Base-by-base conservation (phyloP, 2,113 vertebrate genomes). In the Pelodiscus sinensis region DNA sequence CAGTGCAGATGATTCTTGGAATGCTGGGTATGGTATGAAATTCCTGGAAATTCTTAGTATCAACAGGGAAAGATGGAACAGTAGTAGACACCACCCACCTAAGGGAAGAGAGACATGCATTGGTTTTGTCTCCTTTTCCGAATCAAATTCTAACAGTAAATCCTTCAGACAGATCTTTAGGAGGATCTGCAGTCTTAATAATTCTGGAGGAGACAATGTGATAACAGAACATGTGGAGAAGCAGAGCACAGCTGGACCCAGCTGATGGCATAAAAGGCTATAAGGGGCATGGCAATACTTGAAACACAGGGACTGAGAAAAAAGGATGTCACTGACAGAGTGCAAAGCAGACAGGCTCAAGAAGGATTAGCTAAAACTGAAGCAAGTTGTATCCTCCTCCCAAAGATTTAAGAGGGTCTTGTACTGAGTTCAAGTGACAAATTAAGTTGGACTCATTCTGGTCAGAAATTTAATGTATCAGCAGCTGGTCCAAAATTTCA, bases 361-460 rank as follows among this genome's bases (percentile, higher is more conserved):
- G 79, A 84, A 87, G 14, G 77, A 87, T 86, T 91, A 62, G 35
- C 79, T 29, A 88, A 31, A 50, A 79, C 60, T 82, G 56, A 82
- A 89, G 71, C 6, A 91, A 54, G 86, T 16, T 71, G 27, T 52
- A 16, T n/a, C 21, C 57, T 14, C 80, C 54, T 54, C 62, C 89
- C 77, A 88, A 51, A 81, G n/a, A 27, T 81, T 92, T 89, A 50
- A 92, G 65, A 54, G 92, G 0, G 85, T 65, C 84, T 93, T 90
- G 71, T 65, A 84, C 77, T 94, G 90, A 86, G 25, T 89, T 91
- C 93, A 77, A 91, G 93, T 84, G 94, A 93, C 50, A 87, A 60
- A 3, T 65, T 54, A 91, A 78, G 11, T 78, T 51, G 91, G 54
- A 55, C 18, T 87, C 79, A 90, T 83, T 87, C 73, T 60, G 84